A percentile compares a stretch with the other conserved stretches of the same genome.
Conservation (phyloP, 2,797 vertebrate genomes). For the Cygnus olor region DNA sequence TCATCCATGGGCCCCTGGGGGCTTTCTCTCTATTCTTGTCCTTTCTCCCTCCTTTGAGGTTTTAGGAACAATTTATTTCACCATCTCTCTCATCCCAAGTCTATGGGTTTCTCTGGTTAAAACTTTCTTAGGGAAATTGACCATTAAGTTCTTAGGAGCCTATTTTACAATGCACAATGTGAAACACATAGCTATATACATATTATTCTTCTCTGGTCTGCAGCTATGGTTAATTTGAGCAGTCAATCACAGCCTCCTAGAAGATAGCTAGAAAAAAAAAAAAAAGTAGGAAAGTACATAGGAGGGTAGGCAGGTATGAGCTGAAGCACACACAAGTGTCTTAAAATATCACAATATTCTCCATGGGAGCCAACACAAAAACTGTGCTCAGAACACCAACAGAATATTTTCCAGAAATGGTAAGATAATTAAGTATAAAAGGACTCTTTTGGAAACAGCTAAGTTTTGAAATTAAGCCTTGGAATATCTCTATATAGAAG, state of each 20-base stretch:
- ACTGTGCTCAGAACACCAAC: not conserved
- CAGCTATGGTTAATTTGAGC: not conserved
- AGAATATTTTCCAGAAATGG: not conserved
- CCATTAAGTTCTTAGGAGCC: not conserved
- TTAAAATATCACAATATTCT: not conserved
- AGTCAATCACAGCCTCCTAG: not conserved
- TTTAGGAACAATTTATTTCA: not conserved
- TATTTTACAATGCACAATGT: rapidly evolving
- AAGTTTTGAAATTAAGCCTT: not conserved
- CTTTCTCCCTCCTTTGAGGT: not conserved
- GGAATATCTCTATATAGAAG: not conserved
- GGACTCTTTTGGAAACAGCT: not conserved
- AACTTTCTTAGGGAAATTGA: not conserved
- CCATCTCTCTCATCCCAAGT: not conserved
- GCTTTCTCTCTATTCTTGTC: not conserved
- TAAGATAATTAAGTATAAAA: not conserved
- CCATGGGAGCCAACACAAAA: not conserved
- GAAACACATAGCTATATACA: rapidly evolving
- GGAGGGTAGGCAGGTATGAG: not conserved
- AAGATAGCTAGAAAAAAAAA: not conserved
- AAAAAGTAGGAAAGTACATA: not conserved
- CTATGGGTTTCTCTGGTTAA: not conserved
- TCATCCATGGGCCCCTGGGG: not conserved
- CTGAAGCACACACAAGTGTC: not conserved
- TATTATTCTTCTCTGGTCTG: not conserved